Evolutionary conservation across 37 sponge, comb jelly and placozoan species (phyloP).

Genomic region (Beroe forskalii): DNA sequence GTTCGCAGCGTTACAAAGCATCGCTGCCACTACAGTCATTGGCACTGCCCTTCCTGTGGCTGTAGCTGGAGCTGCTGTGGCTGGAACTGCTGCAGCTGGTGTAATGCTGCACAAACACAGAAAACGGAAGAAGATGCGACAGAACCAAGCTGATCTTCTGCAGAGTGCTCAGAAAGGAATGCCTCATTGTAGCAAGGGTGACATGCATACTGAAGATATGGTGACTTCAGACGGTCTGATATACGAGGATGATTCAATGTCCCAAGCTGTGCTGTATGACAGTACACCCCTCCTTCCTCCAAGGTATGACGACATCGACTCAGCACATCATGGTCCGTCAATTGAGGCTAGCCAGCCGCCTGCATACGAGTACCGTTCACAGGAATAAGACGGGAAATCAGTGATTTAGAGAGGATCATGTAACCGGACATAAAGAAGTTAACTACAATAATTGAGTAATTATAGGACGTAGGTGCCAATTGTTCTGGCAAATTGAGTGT

Average conservation of each 20-base stretch:
- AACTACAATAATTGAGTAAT: no score
- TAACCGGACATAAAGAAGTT: no score
- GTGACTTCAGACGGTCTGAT: neutral
- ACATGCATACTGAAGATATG: neutral
- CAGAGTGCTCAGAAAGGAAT: neutral
- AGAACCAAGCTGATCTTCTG: neutral
- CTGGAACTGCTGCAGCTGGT: neutral
- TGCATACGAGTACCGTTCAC: neutral
- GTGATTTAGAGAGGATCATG: no score
- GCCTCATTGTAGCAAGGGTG: no score
- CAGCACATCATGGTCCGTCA: neutral
- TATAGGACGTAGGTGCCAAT: no score
- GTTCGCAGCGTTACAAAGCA: slow-evolving; percentile 1
- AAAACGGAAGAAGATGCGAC: neutral
- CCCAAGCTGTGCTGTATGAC: neutral
- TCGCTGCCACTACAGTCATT: slow-evolving; percentile 26
- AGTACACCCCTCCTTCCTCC: neutral
- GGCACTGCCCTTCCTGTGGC: neutral
- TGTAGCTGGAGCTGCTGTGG: slow-evolving; percentile 30
- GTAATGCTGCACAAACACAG: neutral
- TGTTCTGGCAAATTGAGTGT: no score
- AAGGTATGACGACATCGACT: neutral
- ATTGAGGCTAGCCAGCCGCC: neutral
- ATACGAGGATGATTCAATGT: neutral
- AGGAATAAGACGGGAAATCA: neutral